A percentile compares a stretch with the other conserved stretches of the same genome.
Evolutionary conservation across 2,113 vertebrate genomes (phyloP).

Genomic region (Sinocyclocheilus grahami): DNA sequence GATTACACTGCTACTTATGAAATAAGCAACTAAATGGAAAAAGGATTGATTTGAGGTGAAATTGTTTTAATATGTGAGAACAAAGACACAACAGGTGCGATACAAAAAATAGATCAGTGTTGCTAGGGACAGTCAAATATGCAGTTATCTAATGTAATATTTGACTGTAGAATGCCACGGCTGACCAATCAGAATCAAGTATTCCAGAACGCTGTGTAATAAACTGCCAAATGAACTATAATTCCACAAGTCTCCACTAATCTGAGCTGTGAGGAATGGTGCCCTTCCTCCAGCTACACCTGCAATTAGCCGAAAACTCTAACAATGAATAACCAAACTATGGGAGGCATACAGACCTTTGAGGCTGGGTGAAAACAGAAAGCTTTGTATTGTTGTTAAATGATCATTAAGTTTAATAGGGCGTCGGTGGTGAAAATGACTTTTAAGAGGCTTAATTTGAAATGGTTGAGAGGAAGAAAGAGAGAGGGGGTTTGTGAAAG

Average conservation of each 20-base stretch:
- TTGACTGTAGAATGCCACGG: neutral
- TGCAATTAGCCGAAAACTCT: constrained; percentile 31
- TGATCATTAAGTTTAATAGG: constrained; percentile 67
- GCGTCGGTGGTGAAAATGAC: constrained; percentile 44
- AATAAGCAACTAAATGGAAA: neutral
- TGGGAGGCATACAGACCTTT: constrained; percentile 21
- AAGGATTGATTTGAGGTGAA: neutral
- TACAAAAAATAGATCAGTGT: neutral
- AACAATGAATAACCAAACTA: constrained; percentile 15
- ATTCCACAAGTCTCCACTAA: constrained; percentile 9
- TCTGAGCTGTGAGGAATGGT: neutral
- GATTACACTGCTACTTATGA: constrained; percentile 9
- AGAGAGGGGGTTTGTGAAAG: constrained; percentile 26
- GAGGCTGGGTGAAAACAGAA: constrained; percentile 7
- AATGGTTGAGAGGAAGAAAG: constrained; percentile 28
- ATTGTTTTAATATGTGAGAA: neutral
- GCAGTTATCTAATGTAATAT: neutral
- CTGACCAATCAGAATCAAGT: neutral
- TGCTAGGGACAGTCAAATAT: neutral
- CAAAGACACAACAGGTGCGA: neutral
- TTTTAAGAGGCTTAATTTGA: constrained; percentile 62
- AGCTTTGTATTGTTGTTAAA: constrained; percentile 62
- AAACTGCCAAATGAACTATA: constrained; percentile 7
- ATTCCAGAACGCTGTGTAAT: neutral
- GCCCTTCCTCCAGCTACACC: constrained; percentile 10